Evolutionary conservation across 2,888 invertebrate genomes (phyloP), one percentile per base, ranked within the genome.

Genomic region (Gisinianus flammeolus): DNA sequence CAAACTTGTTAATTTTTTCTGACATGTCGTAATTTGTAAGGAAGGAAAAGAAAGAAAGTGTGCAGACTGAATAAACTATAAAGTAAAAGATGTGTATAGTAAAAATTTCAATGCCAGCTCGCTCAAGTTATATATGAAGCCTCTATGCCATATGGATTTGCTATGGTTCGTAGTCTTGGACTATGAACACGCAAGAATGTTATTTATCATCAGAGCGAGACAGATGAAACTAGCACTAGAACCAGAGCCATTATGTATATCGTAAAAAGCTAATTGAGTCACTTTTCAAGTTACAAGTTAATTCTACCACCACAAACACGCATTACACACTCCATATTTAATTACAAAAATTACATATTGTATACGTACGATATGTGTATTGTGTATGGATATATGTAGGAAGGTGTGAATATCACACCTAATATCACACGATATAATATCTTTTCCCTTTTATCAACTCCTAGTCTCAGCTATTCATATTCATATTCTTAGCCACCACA

Each of bases 111-210:
- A 16, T 44, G n/a, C n/a, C n/a, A n/a, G n/a, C n/a, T n/a, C n/a
- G n/a, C n/a, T n/a, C n/a, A n/a, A n/a, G n/a, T n/a, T n/a, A n/a
- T 44, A 44, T 44, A 44, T 10, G 6, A 44, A 44, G 6, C 6
- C 16, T 44, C 6, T 44, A 44, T 10, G 44, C 8, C 44, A 6
- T 44, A 44, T 4, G 16, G 19, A 54, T 54, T 54, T 54, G 54
- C 16, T 54, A 54, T 54, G 54, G 54, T n/a, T n/a, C n/a, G 54
- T n/a, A 16, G 16, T 16, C 26, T 62, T 62, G 35, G 62, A 64
- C 33, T 19, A 19, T 62, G 74, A 74, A 66, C 76, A 76, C 68
- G 76, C 76, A 70, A 76, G 76, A 70, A 69, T 68, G 76, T 54
- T 76, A 76, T 76, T 76, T 69, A 35, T 56, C 54, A 19, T 44